Evolutionary conservation across 1,140 invertebrate genomes (phyloP).

Genomic region (Condylostylus longicornis): DNA sequence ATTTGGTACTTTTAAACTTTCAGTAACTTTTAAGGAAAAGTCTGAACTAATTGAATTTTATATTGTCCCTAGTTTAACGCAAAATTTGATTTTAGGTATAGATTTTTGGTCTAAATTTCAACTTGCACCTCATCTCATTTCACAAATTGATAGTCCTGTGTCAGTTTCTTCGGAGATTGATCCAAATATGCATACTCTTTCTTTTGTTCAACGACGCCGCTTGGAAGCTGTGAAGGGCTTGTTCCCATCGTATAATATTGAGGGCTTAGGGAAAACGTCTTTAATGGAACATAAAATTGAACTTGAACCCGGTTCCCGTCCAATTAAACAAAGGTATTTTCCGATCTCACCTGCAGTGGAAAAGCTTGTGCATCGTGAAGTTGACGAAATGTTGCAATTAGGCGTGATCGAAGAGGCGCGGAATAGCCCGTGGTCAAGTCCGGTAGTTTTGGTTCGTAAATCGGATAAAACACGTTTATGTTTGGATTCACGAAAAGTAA

Average conservation of each 20-base stretch:
- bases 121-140: constrained; percentile 2
- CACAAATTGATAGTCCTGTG: not conserved
- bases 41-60: not conserved
- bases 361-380: constrained; percentile 10
- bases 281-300: constrained; percentile 17
- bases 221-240: constrained; percentile 7
- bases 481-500: constrained; percentile 19
- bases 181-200: not conserved
- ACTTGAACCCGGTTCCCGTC: constrained; percentile 12
- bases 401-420: constrained; percentile 13
- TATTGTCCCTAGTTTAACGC: constrained; percentile 1
- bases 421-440: constrained; percentile 16
- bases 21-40: not conserved
- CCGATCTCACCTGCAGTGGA: constrained; percentile 14
- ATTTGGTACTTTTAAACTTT: not conserved
- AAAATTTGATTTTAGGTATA: constrained; percentile 2
- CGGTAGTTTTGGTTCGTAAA: constrained; percentile 17
- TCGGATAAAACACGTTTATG: constrained; percentile 14
- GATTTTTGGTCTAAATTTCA: constrained; percentile 8
- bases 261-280: constrained; percentile 17
- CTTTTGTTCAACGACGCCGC: too few species aligned
- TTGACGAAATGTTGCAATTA: constrained; percentile 15
- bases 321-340: constrained; percentile 15
- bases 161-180: not conserved
- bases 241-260: constrained; percentile 5